A percentile compares a stretch with the other conserved stretches of the same genome.
These are phyloP conservation scores for Zeugodacus cucurbitae DNA, from an alignment of 1,140 invertebrate genomes.

Conservation along the genomic window DNA sequence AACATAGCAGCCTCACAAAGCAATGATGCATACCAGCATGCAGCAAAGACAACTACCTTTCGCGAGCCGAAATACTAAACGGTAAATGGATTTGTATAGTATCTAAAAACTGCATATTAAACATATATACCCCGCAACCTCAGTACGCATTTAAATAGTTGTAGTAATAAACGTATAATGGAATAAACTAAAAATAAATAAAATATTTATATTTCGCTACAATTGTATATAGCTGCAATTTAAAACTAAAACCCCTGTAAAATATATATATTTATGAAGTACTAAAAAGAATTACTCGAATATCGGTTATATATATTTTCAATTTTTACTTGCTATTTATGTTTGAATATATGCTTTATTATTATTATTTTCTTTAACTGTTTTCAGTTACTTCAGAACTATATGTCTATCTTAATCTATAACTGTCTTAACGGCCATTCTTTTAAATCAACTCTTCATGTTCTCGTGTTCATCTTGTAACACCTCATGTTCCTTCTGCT, in stretches of 20 bases:
- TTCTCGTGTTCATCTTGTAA: not conserved
- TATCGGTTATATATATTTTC: not conserved
- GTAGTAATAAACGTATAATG: not conserved
- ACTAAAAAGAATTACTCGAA: not conserved
- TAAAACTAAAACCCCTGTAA: not conserved
- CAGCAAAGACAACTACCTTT: not conserved
- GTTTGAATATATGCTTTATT: not conserved
- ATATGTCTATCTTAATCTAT: not conserved
- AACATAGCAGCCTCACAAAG: not conserved
- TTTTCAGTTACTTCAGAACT: not conserved
- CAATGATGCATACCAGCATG: no score
- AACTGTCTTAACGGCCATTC: not conserved
- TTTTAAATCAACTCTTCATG: not conserved
- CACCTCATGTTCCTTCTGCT: not conserved
- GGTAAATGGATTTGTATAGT: not conserved
- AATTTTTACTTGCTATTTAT: not conserved
- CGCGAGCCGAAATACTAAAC: not conserved
- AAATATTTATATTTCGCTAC: not conserved
- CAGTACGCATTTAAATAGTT: not conserved
- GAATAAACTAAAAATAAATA: not conserved
- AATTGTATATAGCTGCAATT: not conserved
- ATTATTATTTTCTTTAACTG: not conserved
- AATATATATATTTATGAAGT: not conserved
- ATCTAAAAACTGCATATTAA: not conserved
- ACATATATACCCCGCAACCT: not conserved